Conservation (phyloP, 2,797 vertebrate genomes). For the Halcyon smyrnensis region DNA sequence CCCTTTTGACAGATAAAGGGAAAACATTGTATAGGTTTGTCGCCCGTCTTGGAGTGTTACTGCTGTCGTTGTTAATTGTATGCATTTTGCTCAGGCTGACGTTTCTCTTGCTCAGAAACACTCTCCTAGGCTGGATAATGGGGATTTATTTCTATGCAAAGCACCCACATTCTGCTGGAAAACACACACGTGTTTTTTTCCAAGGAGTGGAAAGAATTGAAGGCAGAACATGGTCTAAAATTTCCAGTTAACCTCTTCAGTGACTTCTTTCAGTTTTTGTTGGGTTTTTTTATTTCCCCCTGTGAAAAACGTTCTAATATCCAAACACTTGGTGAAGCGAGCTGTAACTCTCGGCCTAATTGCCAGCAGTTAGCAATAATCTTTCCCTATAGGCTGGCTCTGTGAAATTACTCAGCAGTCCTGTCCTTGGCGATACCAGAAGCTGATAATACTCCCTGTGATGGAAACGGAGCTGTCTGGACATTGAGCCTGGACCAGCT, state of each 20-base stretch:
- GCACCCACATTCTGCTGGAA: neutral
- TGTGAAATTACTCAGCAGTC: neutral
- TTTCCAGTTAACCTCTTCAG: constrained; percentile 19
- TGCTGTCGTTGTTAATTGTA: accelerated
- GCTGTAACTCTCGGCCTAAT: constrained; percentile 19
- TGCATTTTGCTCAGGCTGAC: neutral
- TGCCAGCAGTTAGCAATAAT: constrained; percentile 31
- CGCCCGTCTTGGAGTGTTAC: neutral
- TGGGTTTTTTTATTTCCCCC: neutral
- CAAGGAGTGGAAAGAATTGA: neutral
- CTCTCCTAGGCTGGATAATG: neutral
- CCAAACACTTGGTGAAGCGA: neutral
- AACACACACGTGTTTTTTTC: neutral
- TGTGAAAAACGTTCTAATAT: neutral
- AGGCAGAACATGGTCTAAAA: neutral
- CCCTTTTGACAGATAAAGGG: constrained; percentile 50
- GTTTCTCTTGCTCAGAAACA: neutral
- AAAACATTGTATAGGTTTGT: neutral
- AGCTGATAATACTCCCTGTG: neutral
- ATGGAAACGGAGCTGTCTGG: neutral
- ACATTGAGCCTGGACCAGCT: neutral
- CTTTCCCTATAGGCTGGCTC: constrained; percentile 5
- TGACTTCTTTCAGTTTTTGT: neutral
- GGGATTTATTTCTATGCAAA: constrained; percentile 6
- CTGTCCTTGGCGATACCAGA: neutral